Evolutionary conservation across 2,888 invertebrate species (phyloP).

Genomic region (Mythimna ferrago): DNA sequence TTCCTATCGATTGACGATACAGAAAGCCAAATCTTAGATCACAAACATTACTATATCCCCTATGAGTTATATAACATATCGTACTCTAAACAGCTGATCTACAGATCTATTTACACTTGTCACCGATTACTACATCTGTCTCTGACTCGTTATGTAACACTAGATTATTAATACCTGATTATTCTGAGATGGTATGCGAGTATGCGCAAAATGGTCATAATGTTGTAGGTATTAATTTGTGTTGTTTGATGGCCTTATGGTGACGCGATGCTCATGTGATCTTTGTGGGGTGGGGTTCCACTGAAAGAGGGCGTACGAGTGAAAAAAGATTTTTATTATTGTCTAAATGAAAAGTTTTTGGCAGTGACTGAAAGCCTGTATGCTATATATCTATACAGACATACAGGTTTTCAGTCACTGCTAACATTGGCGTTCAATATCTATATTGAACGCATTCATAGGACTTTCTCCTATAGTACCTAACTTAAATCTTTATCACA

Average conservation of each 20-base stretch:
- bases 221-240: constrained; percentile 28
- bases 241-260: constrained; percentile 18
- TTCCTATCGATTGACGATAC: not conserved
- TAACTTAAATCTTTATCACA: no score
- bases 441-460: no score
- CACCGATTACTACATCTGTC: constrained; percentile 21
- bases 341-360: no score
- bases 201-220: constrained; percentile 28
- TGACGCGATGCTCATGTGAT: constrained; percentile 52
- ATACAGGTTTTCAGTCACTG: no score
- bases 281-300: constrained; percentile 18
- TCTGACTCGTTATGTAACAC: constrained; percentile 42
- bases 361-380: no score
- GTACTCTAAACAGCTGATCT: constrained; percentile 40
- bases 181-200: constrained; percentile 16
- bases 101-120: constrained; percentile 39
- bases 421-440: no score
- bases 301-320: constrained; percentile 1
- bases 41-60: not conserved
- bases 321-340: no score
- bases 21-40: constrained; percentile 12
- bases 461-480: no score
- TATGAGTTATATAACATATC: not conserved
- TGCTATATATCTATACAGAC: no score
- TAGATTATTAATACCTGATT: constrained; percentile 24